Conservation (phyloP, 2,888 invertebrate genomes). For the Drosophila formosana region DNA sequence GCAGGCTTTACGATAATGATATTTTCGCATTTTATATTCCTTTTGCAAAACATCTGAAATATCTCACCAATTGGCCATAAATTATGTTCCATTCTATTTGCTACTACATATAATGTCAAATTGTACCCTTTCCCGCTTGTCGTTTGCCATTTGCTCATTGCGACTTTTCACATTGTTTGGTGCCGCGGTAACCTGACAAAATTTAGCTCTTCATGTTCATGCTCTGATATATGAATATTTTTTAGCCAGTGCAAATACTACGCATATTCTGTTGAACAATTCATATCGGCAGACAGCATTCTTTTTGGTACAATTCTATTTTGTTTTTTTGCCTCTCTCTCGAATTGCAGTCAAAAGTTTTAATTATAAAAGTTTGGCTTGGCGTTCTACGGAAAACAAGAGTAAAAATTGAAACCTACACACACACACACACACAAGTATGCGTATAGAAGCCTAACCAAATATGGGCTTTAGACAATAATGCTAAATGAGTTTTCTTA, state of each 20-base stretch:
- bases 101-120: constrained; percentile 4
- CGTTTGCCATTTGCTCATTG: not conserved
- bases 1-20: constrained; percentile 3
- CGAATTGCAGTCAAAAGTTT: constrained; percentile 64
- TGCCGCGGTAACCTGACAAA: not conserved
- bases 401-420: constrained; percentile 26
- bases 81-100: constrained; percentile 1
- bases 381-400: constrained; percentile 42
- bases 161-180: constrained; percentile 1
- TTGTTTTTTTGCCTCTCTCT: constrained; percentile 24
- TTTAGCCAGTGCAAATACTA: constrained; percentile 13
- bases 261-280: constrained; percentile 40
- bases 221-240: not conserved
- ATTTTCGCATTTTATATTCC: constrained; percentile 8
- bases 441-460: not conserved
- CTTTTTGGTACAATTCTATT: constrained; percentile 5
- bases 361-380: constrained; percentile 70
- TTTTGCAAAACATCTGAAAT: not conserved
- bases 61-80: constrained; percentile 7
- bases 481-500: constrained; percentile 25
- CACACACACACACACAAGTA: not conserved
- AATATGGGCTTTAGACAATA: constrained; percentile 6
- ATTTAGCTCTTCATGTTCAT: constrained; percentile 10
- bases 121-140: not conserved
- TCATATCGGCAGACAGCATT: constrained; percentile 45